Percentiles rank a stretch among this genome's conserved stretches.
Conservation (phyloP, 1,140 invertebrate genomes). For the Centruroides sculpturatus region DNA sequence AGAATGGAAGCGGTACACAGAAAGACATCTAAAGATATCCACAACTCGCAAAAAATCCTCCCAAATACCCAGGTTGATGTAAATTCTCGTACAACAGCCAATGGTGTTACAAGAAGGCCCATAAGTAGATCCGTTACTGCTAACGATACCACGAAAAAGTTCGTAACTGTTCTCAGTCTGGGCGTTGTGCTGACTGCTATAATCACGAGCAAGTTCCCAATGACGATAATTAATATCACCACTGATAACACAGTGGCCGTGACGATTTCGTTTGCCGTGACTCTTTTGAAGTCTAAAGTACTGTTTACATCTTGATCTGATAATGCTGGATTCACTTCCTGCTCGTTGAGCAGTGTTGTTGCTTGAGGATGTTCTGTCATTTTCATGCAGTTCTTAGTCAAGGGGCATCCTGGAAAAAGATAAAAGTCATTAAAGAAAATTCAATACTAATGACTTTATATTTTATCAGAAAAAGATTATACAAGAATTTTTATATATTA, state of each 20-base stretch:
- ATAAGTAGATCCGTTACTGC: constrained; percentile 36
- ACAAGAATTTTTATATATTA: too few relatives aligned
- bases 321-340: too few relatives aligned
- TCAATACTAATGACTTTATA: too few relatives aligned
- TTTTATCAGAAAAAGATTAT: too few relatives aligned
- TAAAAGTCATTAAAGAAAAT: too few relatives aligned
- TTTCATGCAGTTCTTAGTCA: too few relatives aligned
- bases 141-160: constrained; percentile 36
- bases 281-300: too few relatives aligned
- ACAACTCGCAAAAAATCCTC: constrained; percentile 88
- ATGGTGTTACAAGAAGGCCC: constrained; percentile 35
- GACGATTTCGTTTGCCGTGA: constrained; percentile 12
- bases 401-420: too few relatives aligned
- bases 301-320: too few relatives aligned
- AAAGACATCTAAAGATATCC: constrained; percentile 94
- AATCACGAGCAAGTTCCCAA: constrained; percentile 36
- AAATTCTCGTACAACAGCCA: constrained; percentile 24
- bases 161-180: constrained; percentile 50
- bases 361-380: too few relatives aligned
- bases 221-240: constrained; percentile 18
- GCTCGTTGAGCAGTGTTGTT: too few relatives aligned
- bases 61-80: constrained; percentile 75
- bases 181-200: constrained; percentile 28
- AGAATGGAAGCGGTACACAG: constrained; percentile 91
- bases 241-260: constrained; percentile 22